These are phyloP conservation scores for Clarias fuscus DNA, from an alignment of 2,797 vertebrate species.

Conservation along the genomic window DNA sequence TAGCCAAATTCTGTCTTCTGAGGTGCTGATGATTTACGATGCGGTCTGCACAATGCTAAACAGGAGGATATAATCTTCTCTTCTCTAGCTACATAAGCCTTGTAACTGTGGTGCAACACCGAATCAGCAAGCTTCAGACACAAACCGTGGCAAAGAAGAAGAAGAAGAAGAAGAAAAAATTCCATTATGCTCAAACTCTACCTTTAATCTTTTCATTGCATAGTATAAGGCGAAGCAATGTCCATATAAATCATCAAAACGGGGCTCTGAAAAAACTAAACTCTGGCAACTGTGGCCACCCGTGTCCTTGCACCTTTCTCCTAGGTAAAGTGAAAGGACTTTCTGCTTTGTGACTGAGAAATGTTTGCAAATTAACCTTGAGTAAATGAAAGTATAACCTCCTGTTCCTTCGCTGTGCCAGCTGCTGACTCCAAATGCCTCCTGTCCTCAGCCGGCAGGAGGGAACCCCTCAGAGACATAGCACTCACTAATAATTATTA, in stretches of 20 bases:
- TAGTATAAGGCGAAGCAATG: background rate
- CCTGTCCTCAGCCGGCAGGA: constrained; percentile 9
- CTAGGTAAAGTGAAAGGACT: background rate
- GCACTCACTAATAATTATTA: constrained; percentile 36
- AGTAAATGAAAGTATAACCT: constrained; percentile 32
- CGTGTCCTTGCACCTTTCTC: background rate
- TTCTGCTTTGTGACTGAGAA: background rate
- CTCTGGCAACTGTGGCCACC: background rate
- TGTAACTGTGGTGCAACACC: background rate
- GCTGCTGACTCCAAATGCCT: constrained; percentile 31
- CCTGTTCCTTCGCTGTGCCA: constrained; percentile 12
- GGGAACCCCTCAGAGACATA: constrained; percentile 9
- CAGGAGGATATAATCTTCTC: constrained; percentile 9
- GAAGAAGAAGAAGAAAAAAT: background rate
- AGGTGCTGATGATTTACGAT: constrained; percentile 5
- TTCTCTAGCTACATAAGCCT: background rate
- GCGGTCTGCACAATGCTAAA: background rate
- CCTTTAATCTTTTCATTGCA: constrained; percentile 10
- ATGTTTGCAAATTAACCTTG: constrained; percentile 2
- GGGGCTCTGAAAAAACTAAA: background rate
- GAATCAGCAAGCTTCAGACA: constrained; percentile 9
- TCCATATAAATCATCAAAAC: constrained; percentile 17
- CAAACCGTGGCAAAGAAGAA: background rate
- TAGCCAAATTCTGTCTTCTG: background rate
- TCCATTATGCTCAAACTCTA: background rate